A percentile compares a stretch with the other conserved stretches of the same genome.
phyloP scores from a whole-genome alignment of 2,113 vertebrate species.

The Zosterops hypoxanthus region DNA sequence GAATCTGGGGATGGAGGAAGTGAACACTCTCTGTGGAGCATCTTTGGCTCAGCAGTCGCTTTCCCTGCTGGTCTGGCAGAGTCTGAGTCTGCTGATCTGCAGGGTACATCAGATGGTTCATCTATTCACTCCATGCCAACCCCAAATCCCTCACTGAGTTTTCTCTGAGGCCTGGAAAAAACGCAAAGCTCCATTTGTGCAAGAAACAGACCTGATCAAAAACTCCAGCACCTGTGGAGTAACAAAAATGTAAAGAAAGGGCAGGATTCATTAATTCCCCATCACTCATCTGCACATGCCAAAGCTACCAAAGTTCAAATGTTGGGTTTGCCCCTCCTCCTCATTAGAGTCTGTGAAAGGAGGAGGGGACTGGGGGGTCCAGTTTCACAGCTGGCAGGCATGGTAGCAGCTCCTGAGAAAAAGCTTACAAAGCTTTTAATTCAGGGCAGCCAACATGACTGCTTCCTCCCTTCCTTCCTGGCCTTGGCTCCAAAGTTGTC shows the following conservation, averaged over 20 bases:
- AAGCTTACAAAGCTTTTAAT: conserved; percentile 27
- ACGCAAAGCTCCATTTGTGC: conserved; percentile 1
- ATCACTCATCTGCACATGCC: not conserved
- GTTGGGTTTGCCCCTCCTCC: not conserved
- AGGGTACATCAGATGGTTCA: conserved; percentile 52
- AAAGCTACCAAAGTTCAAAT: not conserved
- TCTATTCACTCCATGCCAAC: conserved; percentile 43
- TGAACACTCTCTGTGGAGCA: not conserved
- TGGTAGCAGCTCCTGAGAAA: not conserved
- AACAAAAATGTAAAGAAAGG: conserved; percentile 6
- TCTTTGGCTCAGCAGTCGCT: not conserved
- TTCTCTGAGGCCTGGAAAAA: conserved; percentile 36
- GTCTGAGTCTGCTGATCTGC: conserved; percentile 20
- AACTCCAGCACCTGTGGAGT: conserved; percentile 9
- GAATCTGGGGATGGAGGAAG: not conserved
- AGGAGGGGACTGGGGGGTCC: not conserved
- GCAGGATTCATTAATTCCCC: conserved; percentile 20
- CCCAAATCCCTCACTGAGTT: conserved; percentile 24
- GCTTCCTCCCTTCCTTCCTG: conserved; percentile 2
- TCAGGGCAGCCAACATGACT: not conserved
- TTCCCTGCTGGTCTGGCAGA: conserved; percentile 46
- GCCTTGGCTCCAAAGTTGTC: not conserved
- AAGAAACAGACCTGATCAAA: conserved; percentile 12
- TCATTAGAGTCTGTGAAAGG: not conserved
- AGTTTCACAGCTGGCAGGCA: conserved; percentile 45